Evolutionary conservation across 2,797 vertebrate species (phyloP).

Genomic region (Smutsia gigantea): DNA sequence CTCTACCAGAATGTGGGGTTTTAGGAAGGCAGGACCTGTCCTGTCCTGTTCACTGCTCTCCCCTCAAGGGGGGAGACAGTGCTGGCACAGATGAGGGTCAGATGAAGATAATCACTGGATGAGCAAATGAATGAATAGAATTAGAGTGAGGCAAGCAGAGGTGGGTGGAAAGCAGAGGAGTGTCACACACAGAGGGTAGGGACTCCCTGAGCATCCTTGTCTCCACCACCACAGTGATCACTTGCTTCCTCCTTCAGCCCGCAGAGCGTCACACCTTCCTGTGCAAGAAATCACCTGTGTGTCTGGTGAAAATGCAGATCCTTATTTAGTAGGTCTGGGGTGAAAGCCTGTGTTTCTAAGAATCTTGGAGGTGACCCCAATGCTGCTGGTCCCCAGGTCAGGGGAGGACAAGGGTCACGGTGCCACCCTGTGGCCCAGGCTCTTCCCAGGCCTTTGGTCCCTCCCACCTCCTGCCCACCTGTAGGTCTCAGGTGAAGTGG

Average conservation of each 20-base stretch:
- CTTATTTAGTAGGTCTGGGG: not conserved
- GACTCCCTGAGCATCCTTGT: not conserved
- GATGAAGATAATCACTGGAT: not conserved
- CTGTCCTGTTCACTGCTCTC: not conserved
- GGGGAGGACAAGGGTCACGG: not conserved
- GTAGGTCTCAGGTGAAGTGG: not conserved
- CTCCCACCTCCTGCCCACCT: accelerated
- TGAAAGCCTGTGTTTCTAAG: not conserved
- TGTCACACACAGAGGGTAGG: not conserved
- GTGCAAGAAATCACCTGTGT: not conserved
- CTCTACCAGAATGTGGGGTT: not conserved
- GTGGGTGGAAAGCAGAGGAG: not conserved
- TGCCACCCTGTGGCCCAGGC: accelerated
- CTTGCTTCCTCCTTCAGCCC: not conserved
- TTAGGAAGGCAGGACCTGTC: not conserved
- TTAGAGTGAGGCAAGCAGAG: not conserved
- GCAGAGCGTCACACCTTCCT: not conserved
- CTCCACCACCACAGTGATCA: not conserved
- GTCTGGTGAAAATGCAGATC: not conserved
- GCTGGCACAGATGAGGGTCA: not conserved
- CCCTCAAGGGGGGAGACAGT: not conserved
- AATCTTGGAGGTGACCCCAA: not conserved
- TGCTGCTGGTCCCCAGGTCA: not conserved
- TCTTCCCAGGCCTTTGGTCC: accelerated
- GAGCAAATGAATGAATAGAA: not conserved